phyloP scores from a whole-genome alignment of 2,797 vertebrate genomes.

The Ceryle rudis region DNA sequence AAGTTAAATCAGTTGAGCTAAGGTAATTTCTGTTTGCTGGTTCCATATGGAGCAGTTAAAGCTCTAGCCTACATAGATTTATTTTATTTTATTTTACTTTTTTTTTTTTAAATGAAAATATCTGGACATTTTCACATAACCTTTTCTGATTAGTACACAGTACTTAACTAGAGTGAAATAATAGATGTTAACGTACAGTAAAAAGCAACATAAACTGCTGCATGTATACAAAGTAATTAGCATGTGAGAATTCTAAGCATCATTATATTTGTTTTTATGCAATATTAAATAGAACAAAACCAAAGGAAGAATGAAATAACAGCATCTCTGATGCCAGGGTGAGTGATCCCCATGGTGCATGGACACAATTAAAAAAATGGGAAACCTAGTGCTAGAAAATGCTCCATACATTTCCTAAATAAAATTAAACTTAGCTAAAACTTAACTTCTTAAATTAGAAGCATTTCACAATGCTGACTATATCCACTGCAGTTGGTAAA shows the following conservation, averaged over 20 bases:
- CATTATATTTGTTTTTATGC: neutral
- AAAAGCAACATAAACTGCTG: neutral
- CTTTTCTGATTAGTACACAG: neutral
- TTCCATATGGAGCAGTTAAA: neutral
- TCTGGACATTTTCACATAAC: neutral
- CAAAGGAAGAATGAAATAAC: neutral
- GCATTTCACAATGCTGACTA: neutral
- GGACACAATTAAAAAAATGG: neutral
- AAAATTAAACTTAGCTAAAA: neutral
- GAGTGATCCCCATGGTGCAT: neutral
- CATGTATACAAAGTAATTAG: neutral
- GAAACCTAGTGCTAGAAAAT: neutral
- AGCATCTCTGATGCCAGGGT: neutral
- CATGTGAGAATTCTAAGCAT: neutral
- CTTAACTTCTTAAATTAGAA: neutral
- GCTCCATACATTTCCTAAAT: neutral
- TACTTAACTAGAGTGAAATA: neutral
- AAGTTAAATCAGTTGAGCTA: neutral
- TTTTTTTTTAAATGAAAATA: neutral
- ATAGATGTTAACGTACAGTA: neutral
- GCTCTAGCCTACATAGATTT: neutral
- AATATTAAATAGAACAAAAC: constrained; percentile 5
- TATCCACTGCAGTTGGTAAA: neutral
- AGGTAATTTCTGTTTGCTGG: neutral
- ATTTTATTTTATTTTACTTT: neutral